Evolutionary conservation across 2,113 vertebrate genomes (phyloP), one percentile per base, ranked within the genome.

Genomic region (Probosciger aterrimus): DNA sequence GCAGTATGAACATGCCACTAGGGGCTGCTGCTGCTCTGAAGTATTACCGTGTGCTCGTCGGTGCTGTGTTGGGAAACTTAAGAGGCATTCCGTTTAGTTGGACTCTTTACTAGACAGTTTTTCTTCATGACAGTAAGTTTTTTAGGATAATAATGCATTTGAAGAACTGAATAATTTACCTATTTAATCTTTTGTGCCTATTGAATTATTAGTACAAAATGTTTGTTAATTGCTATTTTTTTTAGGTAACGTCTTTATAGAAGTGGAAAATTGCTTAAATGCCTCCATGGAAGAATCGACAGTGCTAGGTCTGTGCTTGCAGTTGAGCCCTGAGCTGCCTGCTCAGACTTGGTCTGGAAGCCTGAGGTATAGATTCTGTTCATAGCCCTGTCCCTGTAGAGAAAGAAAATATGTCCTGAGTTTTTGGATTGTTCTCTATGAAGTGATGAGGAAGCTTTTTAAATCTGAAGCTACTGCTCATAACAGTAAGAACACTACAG

Each of bases 1-100:
- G 39, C 69, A 18, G 7, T 30, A 12, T 7, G 7, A 2, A 10
- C 10, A 0, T 59, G 77, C 95, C 95, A 28, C 82, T 59, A 96
- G 96, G 80, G 92, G 96, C 49, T 95, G 95, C 95, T 96, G 59
- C 73, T 75, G 68, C 24, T 12, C 77, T 23, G 49, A 2, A n/a
- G 47, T 23, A 4, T 16, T 11, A 5, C 4, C 16, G 10, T 18
- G 20, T 47, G 31, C 30, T 62, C 0, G 0, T 15, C 39, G 9
- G 2, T 46, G 64, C 24, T 22, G 10, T 7, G 0, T 2, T 6
- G 33, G 8, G 44, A 4, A 7, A 11, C 23, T 11, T 5, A 5
- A 6, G 3, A 23, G 6, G 3, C 5, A 0, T 86, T 81, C 18
- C 3, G 13, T 33, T 67, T 44, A 46, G 22, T 11, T 33, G 30